Conservation (phyloP, 1,140 invertebrate species). For the Druon quercuslanigerum region DNA sequence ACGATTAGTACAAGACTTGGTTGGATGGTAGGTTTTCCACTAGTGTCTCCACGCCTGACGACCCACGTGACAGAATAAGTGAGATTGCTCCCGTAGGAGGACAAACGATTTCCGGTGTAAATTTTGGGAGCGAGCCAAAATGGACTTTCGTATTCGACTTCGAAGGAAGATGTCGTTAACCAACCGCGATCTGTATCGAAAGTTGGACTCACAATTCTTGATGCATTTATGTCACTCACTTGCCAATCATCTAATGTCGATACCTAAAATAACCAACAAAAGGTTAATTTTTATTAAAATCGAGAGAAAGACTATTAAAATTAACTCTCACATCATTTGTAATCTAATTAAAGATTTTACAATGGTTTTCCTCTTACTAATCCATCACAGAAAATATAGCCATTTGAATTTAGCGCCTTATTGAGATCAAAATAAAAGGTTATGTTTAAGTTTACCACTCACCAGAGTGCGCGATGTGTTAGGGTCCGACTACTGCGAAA, state of each 20-base stretch:
- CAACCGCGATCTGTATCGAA: conserved; percentile 76
- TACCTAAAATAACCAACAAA: conserved; percentile 70
- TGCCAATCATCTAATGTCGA: conserved; percentile 80
- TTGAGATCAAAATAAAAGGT: no score
- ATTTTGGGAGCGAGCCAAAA: conserved; percentile 92
- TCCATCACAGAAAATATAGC: no score
- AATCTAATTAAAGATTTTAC: no score
- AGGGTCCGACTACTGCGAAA: no score
- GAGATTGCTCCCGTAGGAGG: conserved; percentile 90
- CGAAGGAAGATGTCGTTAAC: conserved; percentile 80
- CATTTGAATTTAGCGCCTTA: no score
- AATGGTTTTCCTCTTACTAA: no score
- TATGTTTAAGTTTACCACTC: no score
- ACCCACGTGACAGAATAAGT: conserved; percentile 88
- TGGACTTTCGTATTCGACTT: conserved; percentile 84
- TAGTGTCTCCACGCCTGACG: conserved; percentile 90
- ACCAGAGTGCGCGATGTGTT: no score
- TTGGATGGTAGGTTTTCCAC: conserved; percentile 87
- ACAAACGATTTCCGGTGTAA: conserved; percentile 84
- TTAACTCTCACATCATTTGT: no score
- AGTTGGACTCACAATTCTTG: conserved; percentile 72
- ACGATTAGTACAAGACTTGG: conserved; percentile 92
- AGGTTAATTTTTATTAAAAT: no score
- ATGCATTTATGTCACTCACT: conserved; percentile 79
- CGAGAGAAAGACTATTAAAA: no score